Evolutionary conservation across 2,888 invertebrate species (phyloP).

Genomic region (Leucophora obtusa): DNA sequence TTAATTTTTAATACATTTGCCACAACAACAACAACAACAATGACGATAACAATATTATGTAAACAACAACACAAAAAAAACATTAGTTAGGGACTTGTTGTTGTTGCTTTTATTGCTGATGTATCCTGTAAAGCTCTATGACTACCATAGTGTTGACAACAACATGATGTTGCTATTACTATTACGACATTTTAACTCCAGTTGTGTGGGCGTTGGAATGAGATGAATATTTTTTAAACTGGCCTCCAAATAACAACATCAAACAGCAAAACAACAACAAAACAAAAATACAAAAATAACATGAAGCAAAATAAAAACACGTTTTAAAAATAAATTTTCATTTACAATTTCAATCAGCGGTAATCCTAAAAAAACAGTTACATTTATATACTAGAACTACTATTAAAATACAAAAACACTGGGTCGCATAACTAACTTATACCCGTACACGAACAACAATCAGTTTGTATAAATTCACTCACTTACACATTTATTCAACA

Average conservation of each 20-base stretch:
- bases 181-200: constrained; percentile 15
- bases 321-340: constrained; percentile 74
- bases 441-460: constrained; percentile 6
- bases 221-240: constrained; percentile 35
- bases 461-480: constrained; percentile 5
- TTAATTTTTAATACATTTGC: constrained; percentile 75
- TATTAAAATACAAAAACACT: neutral
- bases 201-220: constrained; percentile 6
- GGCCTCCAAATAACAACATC: constrained; percentile 10
- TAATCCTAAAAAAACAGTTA: constrained; percentile 71
- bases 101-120: constrained; percentile 41
- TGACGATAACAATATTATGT: constrained; percentile 21
- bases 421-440: neutral
- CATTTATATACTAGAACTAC: constrained; percentile 4
- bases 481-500: constrained; percentile 25
- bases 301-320: constrained; percentile 60
- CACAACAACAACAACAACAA: constrained; percentile 29
- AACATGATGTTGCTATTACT: constrained; percentile 49
- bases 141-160: constrained; percentile 60
- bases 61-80: constrained; percentile 19
- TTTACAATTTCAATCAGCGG: constrained; percentile 78
- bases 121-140: constrained; percentile 54
- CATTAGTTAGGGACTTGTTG: constrained; percentile 57
- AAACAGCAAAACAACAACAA: constrained; percentile 9
- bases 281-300: neutral